Base-by-base conservation (phyloP, 2,888 invertebrate species). In the Drosophila mimetica region DNA sequence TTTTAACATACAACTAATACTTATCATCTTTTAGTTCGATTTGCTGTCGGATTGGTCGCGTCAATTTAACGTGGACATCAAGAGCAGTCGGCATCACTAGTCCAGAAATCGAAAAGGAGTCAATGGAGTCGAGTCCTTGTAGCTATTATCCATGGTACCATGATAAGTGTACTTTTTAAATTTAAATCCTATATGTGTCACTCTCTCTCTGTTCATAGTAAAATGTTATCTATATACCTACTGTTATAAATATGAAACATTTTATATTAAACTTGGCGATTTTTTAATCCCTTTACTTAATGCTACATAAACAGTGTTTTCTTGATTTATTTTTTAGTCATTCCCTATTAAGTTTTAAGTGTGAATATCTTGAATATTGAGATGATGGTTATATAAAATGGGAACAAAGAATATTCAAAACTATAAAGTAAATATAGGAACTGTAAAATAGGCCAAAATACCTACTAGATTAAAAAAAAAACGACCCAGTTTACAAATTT, bases 31-130 rank as follows among this genome's bases (percentile, higher is more conserved):
- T 13, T 65, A 48, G 76, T 75, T 83, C 20, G 69, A 90, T 77
- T 70, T 70, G 11, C 60, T 91, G 41, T 70, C 75, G 22, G 75
- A 84, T 30, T 91, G 90, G 90, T 79, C 90, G 14, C 84, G 82
- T 30, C 77, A 70, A 16, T 91, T 89, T 57, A 88, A 87, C 63
- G 90, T 91, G 57, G 82, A 89, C 65, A 91, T 91, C 64, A 90
- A 91, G 70, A 86, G 85, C 71, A 90, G 89, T 76, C 86, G 84
- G 64, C 84, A 74, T 66, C 66, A 63, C 30, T 54, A 67, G 28
- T 25, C 55, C 14, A 60, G 14, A 25, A 44, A 14, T 11, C 30
- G 7, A 25, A 25, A 7, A 7, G 7, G 25, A 1, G n/a, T n/a
- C n/a, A n/a, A n/a, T n/a, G n/a, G n/a, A n/a, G n/a, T n/a, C n/a